Base-by-base conservation (phyloP, 2,888 invertebrate genomes). In the Yponomeuta evonymella region DNA sequence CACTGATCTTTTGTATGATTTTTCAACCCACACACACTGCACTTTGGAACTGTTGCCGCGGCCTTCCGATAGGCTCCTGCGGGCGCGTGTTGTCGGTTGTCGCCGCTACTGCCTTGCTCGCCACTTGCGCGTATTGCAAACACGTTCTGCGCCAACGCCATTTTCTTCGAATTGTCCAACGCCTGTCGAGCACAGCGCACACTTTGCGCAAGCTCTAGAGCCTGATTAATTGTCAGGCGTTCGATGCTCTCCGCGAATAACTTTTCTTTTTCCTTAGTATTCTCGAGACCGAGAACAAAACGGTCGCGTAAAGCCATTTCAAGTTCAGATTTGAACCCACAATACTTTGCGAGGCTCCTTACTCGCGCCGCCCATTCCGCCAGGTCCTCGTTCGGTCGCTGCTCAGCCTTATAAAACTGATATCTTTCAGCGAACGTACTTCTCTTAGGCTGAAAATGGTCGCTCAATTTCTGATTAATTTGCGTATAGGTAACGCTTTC, bases 191-290 rank as follows among this genome's bases (percentile, higher is more conserved):
- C 23, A 23, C 23, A 23, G 23, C 23, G 23, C 23, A 23, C 23
- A 23, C 23, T 23, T 23, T 23, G 23, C 23, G 23, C 23, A 23
- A 75, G 12, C 67, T 73, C 73, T 48, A 74, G 51, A 23, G 74
- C 75, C 48, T 70, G 72, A 30, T 64, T 70, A 33, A 75, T 71
- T 2, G 75, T 74, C 48, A 75, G 70, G 2, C 64, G 71, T 29
- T 72, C 73, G 10, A 74, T 62, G 68, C 69, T 68, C 62, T 75
- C 75, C 2, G 72, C 62, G 70, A 75, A 75, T 23, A 75, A 62
- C 64, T 73, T 72, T 51, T 74, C 73, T 67, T 72, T 73, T 29
- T 72, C 74, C 23, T 71, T 23, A 23, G 23, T 23, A 23, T 23
- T 23, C 23, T 23, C 23, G 23, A 23, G 23, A 23, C 1, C 23